Evolutionary conservation across 2,888 invertebrate species (phyloP), one percentile per base, ranked within the genome.

Genomic region (Dasysyrphus tricinctus): DNA sequence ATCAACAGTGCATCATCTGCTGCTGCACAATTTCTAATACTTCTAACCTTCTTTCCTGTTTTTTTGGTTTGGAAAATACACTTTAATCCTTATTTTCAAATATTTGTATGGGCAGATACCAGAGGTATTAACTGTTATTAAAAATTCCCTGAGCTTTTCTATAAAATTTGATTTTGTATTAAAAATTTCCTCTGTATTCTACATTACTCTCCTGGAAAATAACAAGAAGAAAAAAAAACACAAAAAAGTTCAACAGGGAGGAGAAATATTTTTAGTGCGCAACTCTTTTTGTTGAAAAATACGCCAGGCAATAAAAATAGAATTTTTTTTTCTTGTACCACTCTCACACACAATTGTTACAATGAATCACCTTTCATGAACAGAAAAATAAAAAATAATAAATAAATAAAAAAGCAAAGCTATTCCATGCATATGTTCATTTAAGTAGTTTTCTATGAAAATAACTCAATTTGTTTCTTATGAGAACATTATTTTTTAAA

Each of bases 221-320:
- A 24, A 8, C 5, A 59, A 32, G 32, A 57, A 76, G 3, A 49
- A 59, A 32, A 32, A 57, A 76, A 49, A 51, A 74, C n/a, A 42
- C 24, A 9, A 51, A 39, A 37, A 67, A 77, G 54, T 59, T 54
- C 72, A 69, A 72, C 59, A 77, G 80, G 80, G 73, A 80, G 84
- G 73, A 67, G 80, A 80, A 80, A 76, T 77, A 34, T 72, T 76
- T 80, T 69, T 73, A 86, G 70, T 86, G 85, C 85, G 85, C 85
- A 86, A 78, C 85, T 86, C 81, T 74, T 81, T 49, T 49, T 51
- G 24, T 24, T 34, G 61, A 77, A 72, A 80, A 80, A 73, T 70
- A 81, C 69, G 51, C 81, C 70, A 78, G 63, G 81, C 77, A 86
- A 70, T 86, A 78, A 86, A 86, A 86, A 86, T 81, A 86, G 85